Base-by-base conservation (phyloP, 2,888 invertebrate genomes). In the Pseudococcus viburni region DNA sequence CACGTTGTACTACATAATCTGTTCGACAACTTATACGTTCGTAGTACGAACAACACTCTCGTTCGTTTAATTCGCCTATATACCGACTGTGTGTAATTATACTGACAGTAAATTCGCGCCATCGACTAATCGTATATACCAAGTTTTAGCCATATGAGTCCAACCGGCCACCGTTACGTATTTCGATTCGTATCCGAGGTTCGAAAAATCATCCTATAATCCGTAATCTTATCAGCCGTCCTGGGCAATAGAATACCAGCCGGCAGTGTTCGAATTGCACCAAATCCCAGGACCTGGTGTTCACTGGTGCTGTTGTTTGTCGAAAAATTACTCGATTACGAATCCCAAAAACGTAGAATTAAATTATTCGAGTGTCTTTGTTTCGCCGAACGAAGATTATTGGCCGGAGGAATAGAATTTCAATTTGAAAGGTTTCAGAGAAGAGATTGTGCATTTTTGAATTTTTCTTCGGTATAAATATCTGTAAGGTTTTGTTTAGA, bases 201-300 rank as follows among this genome's bases (percentile, higher is more conserved):
- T 64, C 64, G 64, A 64, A 64, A 64, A 64, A 64, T 64, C 22
- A 64, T 64, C 64, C 22, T 12, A 64, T 64, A 64, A 64, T 64
- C 64, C 64, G 19, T 64, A 64, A 64, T 64, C 64, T 64, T 64
- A 64, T 64, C 64, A 22, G 64, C 7, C 64, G 19, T 64, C 15
- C 15, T 17, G 17, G 17, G 17, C 5, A 2, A 7, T 64, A 19
- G 11, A 64, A 64, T 64, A 22, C 22, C 51, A 51, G 0, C 1
- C 51, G 17, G 51, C 51, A 33, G 26, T 3, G 26, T 33, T 15
- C 51, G 64, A 64, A 64, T 64, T 64, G 0, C 19, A 64, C 64
- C 19, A 64, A 64, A 64, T 64, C 22, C 51, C 26, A 5, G 51
- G 12, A 51, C 64, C 64, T 19, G 12, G 46, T 12, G 26, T 33